Percentiles rank a stretch among this genome's conserved stretches.
Evolutionary conservation across 2,797 vertebrate genomes (phyloP).

Genomic region (Phyllotis vaccarum): DNA sequence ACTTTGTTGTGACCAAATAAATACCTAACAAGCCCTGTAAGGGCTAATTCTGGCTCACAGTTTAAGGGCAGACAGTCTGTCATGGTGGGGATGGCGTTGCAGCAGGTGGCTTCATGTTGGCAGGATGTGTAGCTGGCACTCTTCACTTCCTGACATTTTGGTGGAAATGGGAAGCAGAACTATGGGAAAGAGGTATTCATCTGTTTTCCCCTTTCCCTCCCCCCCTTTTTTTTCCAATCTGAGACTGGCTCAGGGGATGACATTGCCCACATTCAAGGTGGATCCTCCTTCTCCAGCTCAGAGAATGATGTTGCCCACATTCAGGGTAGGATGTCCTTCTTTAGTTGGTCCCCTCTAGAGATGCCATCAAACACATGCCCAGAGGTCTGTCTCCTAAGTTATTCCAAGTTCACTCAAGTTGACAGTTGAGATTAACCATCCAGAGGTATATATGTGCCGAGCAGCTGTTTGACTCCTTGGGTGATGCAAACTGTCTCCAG

Average conservation of each 20-base stretch:
- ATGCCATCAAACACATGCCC: neutral
- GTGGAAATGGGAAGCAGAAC: neutral
- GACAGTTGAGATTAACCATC: neutral
- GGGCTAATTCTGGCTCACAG: neutral
- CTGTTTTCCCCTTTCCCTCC: neutral
- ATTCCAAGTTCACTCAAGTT: neutral
- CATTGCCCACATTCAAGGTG: too few species aligned
- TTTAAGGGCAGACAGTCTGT: neutral
- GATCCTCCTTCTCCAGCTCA: neutral
- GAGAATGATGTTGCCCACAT: too few species aligned
- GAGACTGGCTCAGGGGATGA: neutral
- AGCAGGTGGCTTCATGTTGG: neutral
- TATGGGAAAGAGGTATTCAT: neutral
- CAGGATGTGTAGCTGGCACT: neutral
- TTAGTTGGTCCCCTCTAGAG: neutral
- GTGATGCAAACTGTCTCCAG: neutral
- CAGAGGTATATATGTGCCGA: neutral
- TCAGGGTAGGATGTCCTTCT: neutral
- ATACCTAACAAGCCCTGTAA: neutral
- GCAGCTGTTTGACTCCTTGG: neutral
- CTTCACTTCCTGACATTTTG: neutral
- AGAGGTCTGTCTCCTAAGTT: neutral
- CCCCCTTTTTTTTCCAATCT: neutral
- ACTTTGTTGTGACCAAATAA: neutral
- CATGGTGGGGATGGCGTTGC: too few species aligned